Conservation (phyloP, 2,797 vertebrate species). For the Agapornis canus region DNA sequence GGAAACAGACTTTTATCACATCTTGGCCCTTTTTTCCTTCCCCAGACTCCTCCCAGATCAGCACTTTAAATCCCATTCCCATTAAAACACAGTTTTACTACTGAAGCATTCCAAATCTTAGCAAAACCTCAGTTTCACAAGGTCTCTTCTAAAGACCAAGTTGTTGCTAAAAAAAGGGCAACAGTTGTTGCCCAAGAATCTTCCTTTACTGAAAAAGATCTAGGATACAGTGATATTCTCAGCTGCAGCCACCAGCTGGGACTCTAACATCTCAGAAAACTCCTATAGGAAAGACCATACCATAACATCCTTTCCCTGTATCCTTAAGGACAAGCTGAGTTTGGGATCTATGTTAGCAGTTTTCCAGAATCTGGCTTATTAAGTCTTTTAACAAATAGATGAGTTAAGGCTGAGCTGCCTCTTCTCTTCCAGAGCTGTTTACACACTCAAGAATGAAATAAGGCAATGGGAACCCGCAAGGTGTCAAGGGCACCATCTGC, state of each 20-base stretch:
- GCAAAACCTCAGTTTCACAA: slow-evolving; percentile 31
- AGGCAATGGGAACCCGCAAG: not conserved
- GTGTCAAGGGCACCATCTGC: not conserved
- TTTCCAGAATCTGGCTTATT: not conserved
- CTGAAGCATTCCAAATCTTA: not conserved
- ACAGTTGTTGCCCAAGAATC: slow-evolving; percentile 13
- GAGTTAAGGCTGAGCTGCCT: not conserved
- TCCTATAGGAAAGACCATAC: not conserved
- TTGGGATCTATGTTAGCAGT: not conserved
- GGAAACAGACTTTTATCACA: not conserved
- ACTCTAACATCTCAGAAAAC: not conserved
- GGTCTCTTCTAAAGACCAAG: not conserved
- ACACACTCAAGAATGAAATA: fast-evolving
- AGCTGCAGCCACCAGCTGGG: slow-evolving; percentile 19
- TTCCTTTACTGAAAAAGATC: slow-evolving; percentile 28
- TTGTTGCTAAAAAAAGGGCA: slow-evolving; percentile 33
- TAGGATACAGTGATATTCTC: not conserved
- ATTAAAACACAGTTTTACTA: not conserved
- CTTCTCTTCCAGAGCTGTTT: not conserved
- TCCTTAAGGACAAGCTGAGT: not conserved
- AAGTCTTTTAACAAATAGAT: not conserved
- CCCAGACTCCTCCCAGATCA: not conserved
- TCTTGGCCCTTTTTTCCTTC: not conserved
- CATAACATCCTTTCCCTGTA: not conserved
- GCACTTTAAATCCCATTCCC: not conserved